Evolutionary conservation across 37 sponge, comb jelly and placozoan species (phyloP).

Genomic region (Bolinopsis microptera): DNA sequence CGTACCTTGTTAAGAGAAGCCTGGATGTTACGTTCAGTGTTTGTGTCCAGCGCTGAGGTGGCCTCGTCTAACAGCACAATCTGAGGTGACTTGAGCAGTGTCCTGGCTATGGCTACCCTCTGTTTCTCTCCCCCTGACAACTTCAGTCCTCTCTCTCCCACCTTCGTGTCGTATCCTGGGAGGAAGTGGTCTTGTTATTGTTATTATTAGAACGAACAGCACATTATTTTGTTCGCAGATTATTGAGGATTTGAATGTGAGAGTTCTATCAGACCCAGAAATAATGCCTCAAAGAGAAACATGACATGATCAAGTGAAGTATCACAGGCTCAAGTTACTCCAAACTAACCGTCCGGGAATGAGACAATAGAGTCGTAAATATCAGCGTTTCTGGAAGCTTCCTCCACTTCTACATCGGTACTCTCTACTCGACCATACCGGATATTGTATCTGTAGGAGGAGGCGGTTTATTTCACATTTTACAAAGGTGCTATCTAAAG

Average conservation of each 20-base stretch:
- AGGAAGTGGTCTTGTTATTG: too few species aligned
- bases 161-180: constrained; percentile 81
- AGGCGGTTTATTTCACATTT: too few species aligned
- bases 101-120: constrained; percentile 95
- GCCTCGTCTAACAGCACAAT: constrained; percentile 96
- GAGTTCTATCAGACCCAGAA: too few species aligned
- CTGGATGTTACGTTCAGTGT: constrained; percentile 95
- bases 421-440: constrained; percentile 84
- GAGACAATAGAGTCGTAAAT: constrained; percentile 83
- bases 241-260: too few species aligned
- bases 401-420: constrained; percentile 81
- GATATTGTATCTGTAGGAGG: constrained; percentile 81
- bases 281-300: too few species aligned
- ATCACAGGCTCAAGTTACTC: too few species aligned
- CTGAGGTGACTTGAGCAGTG: constrained; percentile 92
- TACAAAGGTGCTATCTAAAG: too few species aligned
- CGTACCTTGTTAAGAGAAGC: constrained; percentile 71
- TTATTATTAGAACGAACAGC: too few species aligned
- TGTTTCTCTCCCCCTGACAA: constrained; percentile 99
- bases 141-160: constrained; percentile 97
- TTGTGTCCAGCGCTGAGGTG: constrained; percentile 96
- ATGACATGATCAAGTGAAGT: too few species aligned
- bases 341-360: constrained; percentile 74
- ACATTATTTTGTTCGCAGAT: too few species aligned
- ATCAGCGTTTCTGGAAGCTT: constrained; percentile 77